Conservation (phyloP, 2,888 invertebrate species). For the Cantharis rufa region DNA sequence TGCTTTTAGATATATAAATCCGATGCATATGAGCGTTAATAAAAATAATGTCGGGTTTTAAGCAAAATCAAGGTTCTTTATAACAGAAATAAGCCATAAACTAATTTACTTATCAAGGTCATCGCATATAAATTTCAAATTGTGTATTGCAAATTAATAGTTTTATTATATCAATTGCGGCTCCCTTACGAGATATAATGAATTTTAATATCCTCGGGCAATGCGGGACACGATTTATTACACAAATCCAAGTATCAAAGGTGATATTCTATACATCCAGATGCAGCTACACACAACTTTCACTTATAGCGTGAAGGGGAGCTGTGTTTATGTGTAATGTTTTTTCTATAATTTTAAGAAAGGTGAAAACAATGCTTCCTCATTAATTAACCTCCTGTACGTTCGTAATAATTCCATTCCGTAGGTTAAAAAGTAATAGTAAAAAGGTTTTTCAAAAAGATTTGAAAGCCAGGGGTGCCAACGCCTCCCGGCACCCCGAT, state of each 20-base stretch:
- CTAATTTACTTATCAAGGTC: background rate
- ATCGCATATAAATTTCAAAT: background rate
- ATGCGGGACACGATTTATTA: constrained; percentile 11
- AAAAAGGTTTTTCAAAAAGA: too few relatives aligned
- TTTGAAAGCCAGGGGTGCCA: too few relatives aligned
- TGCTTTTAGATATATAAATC: constrained; percentile 1
- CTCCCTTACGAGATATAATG: background rate
- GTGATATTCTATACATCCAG: constrained; percentile 10
- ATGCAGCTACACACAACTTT: constrained; percentile 17
- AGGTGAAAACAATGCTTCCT: background rate
- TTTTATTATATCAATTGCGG: background rate
- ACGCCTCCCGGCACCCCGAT: too few relatives aligned
- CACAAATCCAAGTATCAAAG: constrained; percentile 11
- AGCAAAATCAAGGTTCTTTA: constrained; percentile 9
- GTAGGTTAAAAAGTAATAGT: too few relatives aligned
- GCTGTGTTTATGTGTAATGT: background rate
- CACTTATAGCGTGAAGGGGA: constrained; percentile 22
- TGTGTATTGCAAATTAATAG: background rate
- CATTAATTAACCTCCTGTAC: background rate
- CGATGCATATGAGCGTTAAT: background rate
- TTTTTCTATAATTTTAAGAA: background rate
- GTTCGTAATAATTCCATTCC: background rate
- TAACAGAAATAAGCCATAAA: background rate
- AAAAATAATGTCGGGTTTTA: background rate
- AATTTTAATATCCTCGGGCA: background rate